phyloP scores from a whole-genome alignment of 2,113 vertebrate species.

The Dicerorhinus sumatrensis region DNA sequence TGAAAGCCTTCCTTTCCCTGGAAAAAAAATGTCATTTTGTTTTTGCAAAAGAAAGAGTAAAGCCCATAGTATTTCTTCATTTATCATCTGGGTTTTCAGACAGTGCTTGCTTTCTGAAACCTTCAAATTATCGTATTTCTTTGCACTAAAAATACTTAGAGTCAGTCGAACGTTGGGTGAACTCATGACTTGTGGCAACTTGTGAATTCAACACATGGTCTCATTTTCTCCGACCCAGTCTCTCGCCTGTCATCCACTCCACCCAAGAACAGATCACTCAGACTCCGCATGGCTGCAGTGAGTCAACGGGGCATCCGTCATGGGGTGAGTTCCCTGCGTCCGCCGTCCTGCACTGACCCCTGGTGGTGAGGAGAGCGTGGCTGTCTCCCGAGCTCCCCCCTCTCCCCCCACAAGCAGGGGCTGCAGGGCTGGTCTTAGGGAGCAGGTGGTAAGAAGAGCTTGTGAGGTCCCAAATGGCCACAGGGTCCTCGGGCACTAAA shows the following conservation, averaged over 20 bases:
- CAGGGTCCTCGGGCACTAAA: neutral
- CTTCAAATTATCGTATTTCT: slow-evolving; percentile 51
- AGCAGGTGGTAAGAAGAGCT: neutral
- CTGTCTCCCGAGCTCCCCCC: neutral
- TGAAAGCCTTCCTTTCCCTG: slow-evolving; percentile 40
- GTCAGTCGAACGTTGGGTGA: neutral
- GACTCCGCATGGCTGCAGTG: neutral
- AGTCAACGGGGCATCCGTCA: neutral
- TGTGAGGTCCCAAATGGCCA: neutral
- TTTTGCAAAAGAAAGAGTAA: slow-evolving; percentile 57
- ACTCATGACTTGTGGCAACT: slow-evolving; percentile 50
- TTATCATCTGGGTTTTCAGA: slow-evolving; percentile 23
- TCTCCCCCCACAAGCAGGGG: neutral
- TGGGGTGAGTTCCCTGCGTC: accelerated
- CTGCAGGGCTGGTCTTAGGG: neutral
- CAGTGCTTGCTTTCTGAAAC: slow-evolving; percentile 39
- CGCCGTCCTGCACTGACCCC: neutral
- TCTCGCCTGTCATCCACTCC: slow-evolving; percentile 16
- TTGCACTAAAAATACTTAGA: slow-evolving; percentile 62
- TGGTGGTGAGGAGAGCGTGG: neutral
- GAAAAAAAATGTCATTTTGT: neutral
- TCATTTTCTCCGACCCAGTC: slow-evolving; percentile 43
- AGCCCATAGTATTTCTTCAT: neutral
- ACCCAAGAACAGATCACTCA: slow-evolving; percentile 42
- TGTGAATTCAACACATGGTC: slow-evolving; percentile 57